phyloP scores from a whole-genome alignment of 2,113 vertebrate species.

The Rostratula benghalensis region DNA sequence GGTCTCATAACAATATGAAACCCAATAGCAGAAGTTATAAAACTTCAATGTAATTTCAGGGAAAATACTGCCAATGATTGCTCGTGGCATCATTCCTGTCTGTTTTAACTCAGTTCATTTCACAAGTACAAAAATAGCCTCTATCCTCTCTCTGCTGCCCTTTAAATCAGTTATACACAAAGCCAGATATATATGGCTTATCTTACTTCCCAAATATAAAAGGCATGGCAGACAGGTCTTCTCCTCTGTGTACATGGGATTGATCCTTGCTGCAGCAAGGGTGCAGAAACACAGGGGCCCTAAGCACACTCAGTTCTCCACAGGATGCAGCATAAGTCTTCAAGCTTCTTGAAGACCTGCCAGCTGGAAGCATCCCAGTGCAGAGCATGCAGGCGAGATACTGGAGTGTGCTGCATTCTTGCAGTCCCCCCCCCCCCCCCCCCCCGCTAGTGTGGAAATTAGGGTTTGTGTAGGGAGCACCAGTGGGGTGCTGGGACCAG shows the following conservation, averaged over 20 bases:
- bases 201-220: neutral
- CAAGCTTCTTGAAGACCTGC: neutral
- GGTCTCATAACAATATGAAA: neutral
- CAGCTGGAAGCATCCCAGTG: neutral
- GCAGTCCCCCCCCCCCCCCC: neutral
- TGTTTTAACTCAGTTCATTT: neutral
- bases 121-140: neutral
- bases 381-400: accelerated
- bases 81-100: neutral
- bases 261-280: neutral
- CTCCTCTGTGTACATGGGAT: neutral
- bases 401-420: accelerated
- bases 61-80: neutral
- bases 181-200: neutral
- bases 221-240: neutral
- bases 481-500: no score
- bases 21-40: neutral
- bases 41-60: neutral
- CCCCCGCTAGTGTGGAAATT: neutral
- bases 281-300: neutral
- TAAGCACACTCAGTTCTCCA: neutral
- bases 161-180: neutral
- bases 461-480: neutral
- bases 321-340: neutral
- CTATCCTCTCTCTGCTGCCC: neutral